A percentile compares a stretch with the other conserved stretches of the same genome.
Evolutionary conservation across 2,113 vertebrate genomes (phyloP).

Genomic region (Eubucco bourcierii): DNA sequence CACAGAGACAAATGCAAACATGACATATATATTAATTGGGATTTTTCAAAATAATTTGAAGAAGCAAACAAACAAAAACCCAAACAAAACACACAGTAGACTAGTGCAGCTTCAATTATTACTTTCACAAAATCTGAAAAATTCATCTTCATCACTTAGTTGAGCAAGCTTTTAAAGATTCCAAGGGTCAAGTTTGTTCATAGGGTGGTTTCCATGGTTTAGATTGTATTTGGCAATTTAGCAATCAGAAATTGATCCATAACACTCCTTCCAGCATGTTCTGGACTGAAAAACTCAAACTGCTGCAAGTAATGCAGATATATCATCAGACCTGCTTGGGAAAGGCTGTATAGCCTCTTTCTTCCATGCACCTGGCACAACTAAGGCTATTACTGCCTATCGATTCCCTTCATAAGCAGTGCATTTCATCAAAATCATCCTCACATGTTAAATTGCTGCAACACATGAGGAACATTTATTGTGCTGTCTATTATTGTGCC

Average conservation of each 20-base stretch:
- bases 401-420: slow-evolving; percentile 52
- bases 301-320: neutral
- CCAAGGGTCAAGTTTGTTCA: neutral
- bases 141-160: neutral
- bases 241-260: slow-evolving; percentile 26
- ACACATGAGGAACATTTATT: slow-evolving; percentile 20
- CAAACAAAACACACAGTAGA: neutral
- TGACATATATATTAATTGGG: neutral
- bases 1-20: neutral
- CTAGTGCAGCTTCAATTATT: neutral
- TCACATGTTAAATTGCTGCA: neutral
- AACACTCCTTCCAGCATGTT: neutral
- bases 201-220: neutral
- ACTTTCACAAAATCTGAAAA: neutral
- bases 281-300: neutral
- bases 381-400: slow-evolving; percentile 4
- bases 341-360: neutral
- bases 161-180: neutral
- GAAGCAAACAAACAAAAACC: fast-evolving
- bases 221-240: slow-evolving; percentile 17
- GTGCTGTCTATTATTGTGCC: slow-evolving; percentile 27
- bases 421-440: slow-evolving; percentile 44
- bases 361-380: neutral
- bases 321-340: neutral
- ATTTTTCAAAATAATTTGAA: neutral